Evolutionary conservation across 1,140 invertebrate species (phyloP).

Genomic region (Condylostylus longicornis): DNA sequence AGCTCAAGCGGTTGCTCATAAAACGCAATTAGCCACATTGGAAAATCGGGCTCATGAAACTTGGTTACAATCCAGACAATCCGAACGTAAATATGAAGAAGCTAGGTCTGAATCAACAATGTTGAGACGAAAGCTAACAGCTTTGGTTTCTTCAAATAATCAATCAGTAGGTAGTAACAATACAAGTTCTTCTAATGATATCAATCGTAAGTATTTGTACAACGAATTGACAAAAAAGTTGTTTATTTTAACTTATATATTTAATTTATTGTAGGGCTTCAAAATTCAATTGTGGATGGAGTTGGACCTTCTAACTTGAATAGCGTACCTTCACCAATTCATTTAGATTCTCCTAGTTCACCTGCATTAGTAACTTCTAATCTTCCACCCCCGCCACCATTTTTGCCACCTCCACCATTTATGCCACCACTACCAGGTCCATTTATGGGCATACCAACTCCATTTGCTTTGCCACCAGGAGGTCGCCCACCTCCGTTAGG

Average conservation of each 20-base stretch:
- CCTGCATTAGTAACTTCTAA: slow-evolving; percentile 31
- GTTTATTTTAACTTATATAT: slow-evolving; percentile 4
- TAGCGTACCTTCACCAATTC: slow-evolving; percentile 19
- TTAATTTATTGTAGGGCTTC: neutral
- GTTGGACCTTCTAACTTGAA: slow-evolving; percentile 9
- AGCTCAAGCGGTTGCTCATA: slow-evolving; percentile 61
- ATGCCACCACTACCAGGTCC: slow-evolving; percentile 32
- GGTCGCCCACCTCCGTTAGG: slow-evolving; percentile 45
- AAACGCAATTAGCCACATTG: slow-evolving; percentile 52
- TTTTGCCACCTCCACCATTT: slow-evolving; percentile 31
- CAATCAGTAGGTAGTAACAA: slow-evolving; percentile 3
- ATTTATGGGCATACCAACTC: slow-evolving; percentile 27
- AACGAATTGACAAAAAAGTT: neutral
- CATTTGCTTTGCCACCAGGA: slow-evolving; percentile 27
- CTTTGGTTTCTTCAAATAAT: slow-evolving; percentile 14
- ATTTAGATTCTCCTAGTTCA: slow-evolving; percentile 37
- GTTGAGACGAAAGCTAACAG: slow-evolving; percentile 52
- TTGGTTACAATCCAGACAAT: slow-evolving; percentile 58
- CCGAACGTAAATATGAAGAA: slow-evolving; percentile 60
- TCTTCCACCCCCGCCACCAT: slow-evolving; percentile 35
- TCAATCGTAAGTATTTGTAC: slow-evolving; percentile 5
- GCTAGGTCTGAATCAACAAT: slow-evolving; percentile 55
- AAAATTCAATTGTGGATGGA: neutral
- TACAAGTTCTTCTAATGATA: no score
- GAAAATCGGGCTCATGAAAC: slow-evolving; percentile 64